Evolutionary conservation across 1,140 invertebrate species (phyloP).

Genomic region (Phocides pigmalion): DNA sequence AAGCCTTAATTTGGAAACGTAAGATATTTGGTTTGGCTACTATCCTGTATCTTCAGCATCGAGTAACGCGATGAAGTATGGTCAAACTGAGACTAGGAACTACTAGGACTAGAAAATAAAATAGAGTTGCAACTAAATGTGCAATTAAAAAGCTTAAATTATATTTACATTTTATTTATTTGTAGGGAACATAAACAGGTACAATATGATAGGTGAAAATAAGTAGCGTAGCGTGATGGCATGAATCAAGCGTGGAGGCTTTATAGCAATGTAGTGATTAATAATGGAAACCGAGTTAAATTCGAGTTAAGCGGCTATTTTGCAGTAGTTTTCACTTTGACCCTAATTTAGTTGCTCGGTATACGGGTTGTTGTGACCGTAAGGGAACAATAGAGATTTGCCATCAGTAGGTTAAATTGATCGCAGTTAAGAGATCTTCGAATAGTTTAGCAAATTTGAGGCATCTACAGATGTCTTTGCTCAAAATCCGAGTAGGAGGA

Average conservation of each 20-base stretch:
- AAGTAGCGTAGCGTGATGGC: constrained; percentile 32
- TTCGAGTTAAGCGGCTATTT: constrained; percentile 40
- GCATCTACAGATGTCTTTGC: not conserved
- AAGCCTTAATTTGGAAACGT: too few species aligned
- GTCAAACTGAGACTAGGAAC: too few species aligned
- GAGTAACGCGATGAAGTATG: too few species aligned
- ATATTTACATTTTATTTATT: not conserved
- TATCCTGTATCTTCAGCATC: too few species aligned
- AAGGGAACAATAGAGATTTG: constrained; percentile 34
- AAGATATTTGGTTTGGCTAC: too few species aligned
- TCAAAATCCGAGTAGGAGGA: not conserved
- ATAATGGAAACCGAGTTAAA: constrained; percentile 50
- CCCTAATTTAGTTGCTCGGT: constrained; percentile 38
- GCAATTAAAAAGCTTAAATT: not conserved
- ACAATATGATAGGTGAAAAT: constrained; percentile 29
- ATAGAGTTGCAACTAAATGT: too few species aligned
- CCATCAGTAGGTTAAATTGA: constrained; percentile 18
- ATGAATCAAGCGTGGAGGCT: constrained; percentile 25
- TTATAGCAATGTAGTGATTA: constrained; percentile 46
- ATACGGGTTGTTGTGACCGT: constrained; percentile 30
- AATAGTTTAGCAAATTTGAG: constrained; percentile 6
- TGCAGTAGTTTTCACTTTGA: constrained; percentile 46
- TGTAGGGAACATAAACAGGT: constrained; percentile 3
- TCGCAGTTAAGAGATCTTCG: not conserved
- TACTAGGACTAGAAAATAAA: too few species aligned